Base-by-base conservation (phyloP, 2,888 invertebrate genomes). In the Cheilosia variabilis region DNA sequence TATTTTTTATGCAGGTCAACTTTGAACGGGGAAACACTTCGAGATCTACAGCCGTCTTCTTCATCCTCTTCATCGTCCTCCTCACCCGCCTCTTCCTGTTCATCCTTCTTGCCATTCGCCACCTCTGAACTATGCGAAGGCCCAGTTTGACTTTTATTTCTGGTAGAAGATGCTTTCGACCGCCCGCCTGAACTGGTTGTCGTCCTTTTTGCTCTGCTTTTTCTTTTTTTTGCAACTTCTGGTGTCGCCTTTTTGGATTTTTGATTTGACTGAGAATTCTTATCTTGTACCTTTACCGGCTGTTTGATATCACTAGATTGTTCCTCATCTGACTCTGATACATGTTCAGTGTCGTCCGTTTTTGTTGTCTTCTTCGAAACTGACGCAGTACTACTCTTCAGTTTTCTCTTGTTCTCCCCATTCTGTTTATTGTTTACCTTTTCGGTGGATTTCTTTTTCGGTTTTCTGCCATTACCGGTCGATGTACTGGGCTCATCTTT, bases 1-100 rank as follows among this genome's bases (percentile, higher is more conserved):
- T 92, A 92, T 90, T 92, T 92, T 84, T 92, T 92, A 87, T 92
- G 92, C 79, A 92, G 89, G 89, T 92, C 92, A 73, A 92, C 91
- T 78, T 92, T 92, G 69, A 91, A 92, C 1, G 91, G 91, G 0
- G 92, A 92, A 89, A 91, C 90, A 87, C 92, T 92, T 57, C 92
- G 90, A 24, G 92, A 91, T 22, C 90, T 87, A n/a, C 89, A 90
- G 22, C 22, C 63, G 19, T 88, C 87, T 50, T 89, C 88, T 19
- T 90, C 90, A 1, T 87, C 87, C 27, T 90, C 88, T 4, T 89
- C 89, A 0, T 89, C 89, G 10, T 87, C 87, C 9, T 88, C 78
- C 13, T 90, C 89, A 13, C 31, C 50, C 37, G 22, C 76, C 1
- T 77, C 43, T 22, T 78, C 41, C 4, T 75, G 58, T n/a, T 80